Base-by-base conservation (phyloP, 2,113 vertebrate species). In the Numida meleagris region DNA sequence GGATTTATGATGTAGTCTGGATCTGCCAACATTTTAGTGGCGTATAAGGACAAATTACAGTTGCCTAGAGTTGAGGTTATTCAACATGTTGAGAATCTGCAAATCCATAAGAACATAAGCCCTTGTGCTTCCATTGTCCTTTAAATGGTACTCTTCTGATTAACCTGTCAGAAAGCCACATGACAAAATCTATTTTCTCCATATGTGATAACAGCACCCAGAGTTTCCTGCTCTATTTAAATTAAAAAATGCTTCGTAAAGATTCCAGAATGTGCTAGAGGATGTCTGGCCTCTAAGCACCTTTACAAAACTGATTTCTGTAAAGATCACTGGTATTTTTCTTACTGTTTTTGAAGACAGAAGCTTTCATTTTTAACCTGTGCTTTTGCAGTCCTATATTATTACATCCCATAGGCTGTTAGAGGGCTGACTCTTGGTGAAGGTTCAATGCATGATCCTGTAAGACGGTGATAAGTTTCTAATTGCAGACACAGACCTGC, bases 31-130 rank as follows among this genome's bases (percentile, higher is more conserved):
- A 7, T 89, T 92, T 93, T 31, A 89, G 88, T 88, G 89, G 82
- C 83, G 87, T 82, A 79, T 90, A 88, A 95, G 88, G 95, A 93
- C 96, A 95, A 95, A 94, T 94, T 77, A 95, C n/a, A 70, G 12
- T 94, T 97, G 92, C 76, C 85, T 89, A 18, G 70, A 73, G 67
- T 82, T 65, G 79, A 87, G 82, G 51, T 72, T 87, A 11, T 93
- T 93, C 92, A 89, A 53, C 88, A 70, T 61, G 62, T 42, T 93
- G 40, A 63, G 79, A 59, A 82, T 73, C 76, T 73, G 33, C 71
- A 87, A 75, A 68, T 42, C 58, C 68, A 1, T n/a, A 50, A 78
- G 67, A 86, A 77, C 46, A 31, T 36, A 67, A 88, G 75, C 81
- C 82, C 46, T 68, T 50, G 23, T 88, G 82, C 57, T 94, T 74